phyloP scores from a whole-genome alignment of 2,113 vertebrate genomes.

The Enhydra lutris region DNA sequence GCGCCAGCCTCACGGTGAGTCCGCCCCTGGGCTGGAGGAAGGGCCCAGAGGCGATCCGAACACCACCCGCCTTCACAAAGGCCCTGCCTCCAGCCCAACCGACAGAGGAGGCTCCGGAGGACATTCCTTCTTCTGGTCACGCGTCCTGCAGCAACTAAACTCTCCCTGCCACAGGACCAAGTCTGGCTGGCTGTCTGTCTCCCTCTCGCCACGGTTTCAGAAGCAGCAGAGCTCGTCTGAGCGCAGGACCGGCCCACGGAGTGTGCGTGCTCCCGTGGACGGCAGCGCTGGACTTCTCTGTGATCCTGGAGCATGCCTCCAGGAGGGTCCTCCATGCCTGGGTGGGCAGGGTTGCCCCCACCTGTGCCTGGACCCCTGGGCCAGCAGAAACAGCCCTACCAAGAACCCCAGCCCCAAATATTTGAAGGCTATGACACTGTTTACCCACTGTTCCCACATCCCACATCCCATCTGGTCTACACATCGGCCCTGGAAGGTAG shows the following conservation, averaged over 20 bases:
- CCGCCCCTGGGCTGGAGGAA: constrained; percentile 74
- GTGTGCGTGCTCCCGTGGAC: too few relatives aligned
- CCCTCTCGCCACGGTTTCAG: not conserved
- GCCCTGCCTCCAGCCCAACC: constrained; percentile 73
- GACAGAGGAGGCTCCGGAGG: constrained; percentile 54
- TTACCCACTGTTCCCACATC: not conserved
- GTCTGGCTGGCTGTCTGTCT: not conserved
- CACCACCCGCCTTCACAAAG: constrained; percentile 74
- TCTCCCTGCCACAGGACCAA: not conserved
- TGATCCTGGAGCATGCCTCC: not conserved
- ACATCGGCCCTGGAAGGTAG: not conserved
- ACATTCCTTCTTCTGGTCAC: constrained; percentile 27
- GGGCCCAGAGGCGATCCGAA: constrained; percentile 73
- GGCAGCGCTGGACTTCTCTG: not conserved
- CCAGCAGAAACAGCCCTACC: not conserved
- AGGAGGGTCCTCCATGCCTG: not conserved
- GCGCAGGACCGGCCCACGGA: not conserved
- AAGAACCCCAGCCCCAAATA: not conserved
- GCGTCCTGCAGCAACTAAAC: not conserved
- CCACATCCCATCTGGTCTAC: not conserved
- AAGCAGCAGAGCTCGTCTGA: not conserved
- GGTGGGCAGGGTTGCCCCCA: not conserved
- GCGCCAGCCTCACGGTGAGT: constrained; percentile 31
- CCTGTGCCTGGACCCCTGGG: not conserved
- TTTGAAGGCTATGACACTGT: not conserved